Evolutionary conservation across 2,113 vertebrate genomes (phyloP).

Genomic region (Alosa alosa): DNA sequence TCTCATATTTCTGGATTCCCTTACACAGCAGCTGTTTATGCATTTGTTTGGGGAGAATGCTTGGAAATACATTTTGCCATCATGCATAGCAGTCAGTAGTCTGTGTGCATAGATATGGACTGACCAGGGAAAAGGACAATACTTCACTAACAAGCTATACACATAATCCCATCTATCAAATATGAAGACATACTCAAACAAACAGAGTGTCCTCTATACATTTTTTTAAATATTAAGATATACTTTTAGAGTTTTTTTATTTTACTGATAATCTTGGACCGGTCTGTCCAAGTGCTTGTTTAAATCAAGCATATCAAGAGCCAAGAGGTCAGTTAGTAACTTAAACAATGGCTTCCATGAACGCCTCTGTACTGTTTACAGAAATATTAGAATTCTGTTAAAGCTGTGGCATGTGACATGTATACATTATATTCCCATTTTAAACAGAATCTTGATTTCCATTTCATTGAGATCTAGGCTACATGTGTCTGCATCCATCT

Average conservation of each 20-base stretch:
- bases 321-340: not conserved
- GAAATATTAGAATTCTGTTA: not conserved
- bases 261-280: not conserved
- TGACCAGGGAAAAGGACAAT: not conserved
- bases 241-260: not conserved
- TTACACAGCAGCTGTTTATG: not conserved
- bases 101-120: constrained; percentile 9
- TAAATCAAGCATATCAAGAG: constrained; percentile 5
- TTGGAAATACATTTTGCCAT: not conserved
- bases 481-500: not conserved
- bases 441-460: not conserved
- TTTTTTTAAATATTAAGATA: constrained; percentile 8
- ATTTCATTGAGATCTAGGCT: not conserved
- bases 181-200: constrained; percentile 2
- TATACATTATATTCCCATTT: not conserved
- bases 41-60: not conserved
- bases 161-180: not conserved
- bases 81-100: constrained; percentile 4
- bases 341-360: not conserved
- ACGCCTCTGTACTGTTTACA: not conserved
- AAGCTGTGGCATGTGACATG: not conserved
- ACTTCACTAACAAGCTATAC: constrained; percentile 2
- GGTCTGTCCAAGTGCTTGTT: not conserved
- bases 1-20: not conserved
- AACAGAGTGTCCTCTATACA: constrained; percentile 1